Percentiles rank a stretch among this genome's conserved stretches.
Conservation (phyloP, 2,888 invertebrate genomes). For the Ophonus ardosiacus region DNA sequence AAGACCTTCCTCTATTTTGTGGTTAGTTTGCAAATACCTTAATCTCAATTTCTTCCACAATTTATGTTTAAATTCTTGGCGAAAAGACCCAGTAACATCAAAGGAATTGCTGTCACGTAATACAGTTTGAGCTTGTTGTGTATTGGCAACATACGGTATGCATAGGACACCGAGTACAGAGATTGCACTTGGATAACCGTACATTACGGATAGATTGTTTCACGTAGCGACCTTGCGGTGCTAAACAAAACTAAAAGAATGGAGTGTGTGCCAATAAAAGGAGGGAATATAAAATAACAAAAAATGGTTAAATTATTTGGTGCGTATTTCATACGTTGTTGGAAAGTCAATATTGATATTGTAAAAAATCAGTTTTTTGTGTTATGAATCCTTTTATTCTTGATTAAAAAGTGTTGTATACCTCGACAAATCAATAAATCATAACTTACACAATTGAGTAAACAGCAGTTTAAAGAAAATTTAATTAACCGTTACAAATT, state of each 20-base stretch:
- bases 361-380: no score
- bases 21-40: background rate
- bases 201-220: background rate
- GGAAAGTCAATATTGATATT: no score
- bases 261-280: background rate
- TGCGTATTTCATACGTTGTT: no score
- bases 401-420: background rate
- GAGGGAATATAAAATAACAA: background rate
- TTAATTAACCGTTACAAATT: background rate
- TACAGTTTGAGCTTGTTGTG: background rate
- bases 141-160: background rate
- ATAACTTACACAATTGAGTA: background rate
- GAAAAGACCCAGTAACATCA: background rate
- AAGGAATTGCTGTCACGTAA: background rate
- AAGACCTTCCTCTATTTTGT: no score
- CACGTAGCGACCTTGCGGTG: background rate
- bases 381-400: no score
- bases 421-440: background rate
- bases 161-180: background rate
- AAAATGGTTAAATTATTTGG: background rate
- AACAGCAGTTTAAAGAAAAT: background rate
- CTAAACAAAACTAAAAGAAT: background rate
- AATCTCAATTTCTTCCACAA: background rate
- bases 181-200: background rate
- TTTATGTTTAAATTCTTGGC: background rate